phyloP scores from a whole-genome alignment of 2,888 invertebrate genomes.

The Macrophya annulata region DNA sequence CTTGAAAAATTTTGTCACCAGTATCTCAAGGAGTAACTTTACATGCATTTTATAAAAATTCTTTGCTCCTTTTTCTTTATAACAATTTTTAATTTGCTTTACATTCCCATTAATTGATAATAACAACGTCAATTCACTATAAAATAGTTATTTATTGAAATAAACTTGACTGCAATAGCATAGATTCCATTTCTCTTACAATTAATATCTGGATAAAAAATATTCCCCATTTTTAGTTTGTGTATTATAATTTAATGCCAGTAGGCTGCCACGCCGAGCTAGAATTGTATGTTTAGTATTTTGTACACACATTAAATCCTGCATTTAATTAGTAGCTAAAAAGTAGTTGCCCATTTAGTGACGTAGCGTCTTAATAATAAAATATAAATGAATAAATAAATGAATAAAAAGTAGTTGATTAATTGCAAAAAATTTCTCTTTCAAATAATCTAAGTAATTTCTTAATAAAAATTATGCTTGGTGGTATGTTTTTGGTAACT shows the following conservation, averaged over 20 bases:
- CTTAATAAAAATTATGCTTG: slow-evolving; percentile 25
- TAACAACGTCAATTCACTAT: not conserved
- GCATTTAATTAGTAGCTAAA: not conserved
- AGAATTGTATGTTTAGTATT: slow-evolving; percentile 54
- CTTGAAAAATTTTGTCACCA: not conserved
- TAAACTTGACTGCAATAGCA: not conserved
- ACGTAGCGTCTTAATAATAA: not conserved
- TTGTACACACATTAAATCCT: not conserved
- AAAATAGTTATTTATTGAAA: not conserved
- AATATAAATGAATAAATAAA: not conserved
- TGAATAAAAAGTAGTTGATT: not conserved
- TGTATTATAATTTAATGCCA: slow-evolving; percentile 21
- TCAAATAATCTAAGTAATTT: not conserved
- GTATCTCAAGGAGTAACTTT: slow-evolving; percentile 33
- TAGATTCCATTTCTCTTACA: not conserved
- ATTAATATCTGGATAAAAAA: not conserved
- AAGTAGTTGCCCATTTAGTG: not conserved
- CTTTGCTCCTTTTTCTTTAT: not conserved
- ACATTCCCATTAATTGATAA: not conserved
- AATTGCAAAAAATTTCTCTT: not conserved
- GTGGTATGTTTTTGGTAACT: slow-evolving; percentile 34
- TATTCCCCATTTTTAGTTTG: not conserved
- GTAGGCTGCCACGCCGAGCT: slow-evolving; percentile 76
- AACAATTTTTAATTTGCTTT: not conserved
- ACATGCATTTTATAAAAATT: not conserved